Percentiles rank a stretch among this genome's conserved stretches.
Conservation (phyloP, 1,140 invertebrate genomes). For the Rhagoletis pomonella region DNA sequence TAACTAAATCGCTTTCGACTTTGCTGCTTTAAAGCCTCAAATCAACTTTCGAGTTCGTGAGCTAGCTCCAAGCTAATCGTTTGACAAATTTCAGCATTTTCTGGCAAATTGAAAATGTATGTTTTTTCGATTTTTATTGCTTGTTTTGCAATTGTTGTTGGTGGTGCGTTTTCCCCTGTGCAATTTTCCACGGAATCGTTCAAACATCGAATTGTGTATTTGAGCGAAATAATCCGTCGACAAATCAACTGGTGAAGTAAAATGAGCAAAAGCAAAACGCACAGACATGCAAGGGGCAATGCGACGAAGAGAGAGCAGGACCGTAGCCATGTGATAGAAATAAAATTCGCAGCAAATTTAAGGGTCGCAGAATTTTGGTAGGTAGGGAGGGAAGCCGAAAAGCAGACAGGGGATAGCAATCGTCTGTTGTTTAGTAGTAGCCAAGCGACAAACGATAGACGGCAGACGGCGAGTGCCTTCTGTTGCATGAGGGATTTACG, state of each 20-base stretch:
- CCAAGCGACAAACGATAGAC: background rate
- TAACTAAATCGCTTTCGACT: background rate
- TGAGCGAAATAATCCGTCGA: slow-evolving; percentile 58
- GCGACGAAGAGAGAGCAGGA: background rate
- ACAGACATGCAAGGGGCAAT: background rate
- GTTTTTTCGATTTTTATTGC: background rate
- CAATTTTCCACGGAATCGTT: slow-evolving; percentile 45
- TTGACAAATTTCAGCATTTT: slow-evolving; percentile 56
- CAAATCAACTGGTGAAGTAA: slow-evolving; percentile 59
- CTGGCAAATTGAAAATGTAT: slow-evolving; percentile 48
- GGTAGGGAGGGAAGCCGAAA: background rate
- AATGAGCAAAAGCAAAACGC: slow-evolving; percentile 31
- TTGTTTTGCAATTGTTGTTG: slow-evolving; percentile 2
- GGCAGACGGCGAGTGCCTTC: background rate
- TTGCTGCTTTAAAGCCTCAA: background rate
- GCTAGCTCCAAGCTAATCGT: slow-evolving; percentile 44
- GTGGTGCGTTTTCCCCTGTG: background rate
- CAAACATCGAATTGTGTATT: slow-evolving; percentile 54
- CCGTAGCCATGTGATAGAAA: background rate
- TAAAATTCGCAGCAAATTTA: slow-evolving; percentile 41
- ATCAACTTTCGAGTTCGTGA: background rate
- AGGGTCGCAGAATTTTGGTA: slow-evolving; percentile 24
- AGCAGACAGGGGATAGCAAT: background rate
- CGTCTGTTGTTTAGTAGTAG: background rate
- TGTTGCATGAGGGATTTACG: slow-evolving; percentile 25